These are phyloP conservation scores for Gracilinanus agilis DNA, from an alignment of 2,113 vertebrate species.

Conservation along the genomic window DNA sequence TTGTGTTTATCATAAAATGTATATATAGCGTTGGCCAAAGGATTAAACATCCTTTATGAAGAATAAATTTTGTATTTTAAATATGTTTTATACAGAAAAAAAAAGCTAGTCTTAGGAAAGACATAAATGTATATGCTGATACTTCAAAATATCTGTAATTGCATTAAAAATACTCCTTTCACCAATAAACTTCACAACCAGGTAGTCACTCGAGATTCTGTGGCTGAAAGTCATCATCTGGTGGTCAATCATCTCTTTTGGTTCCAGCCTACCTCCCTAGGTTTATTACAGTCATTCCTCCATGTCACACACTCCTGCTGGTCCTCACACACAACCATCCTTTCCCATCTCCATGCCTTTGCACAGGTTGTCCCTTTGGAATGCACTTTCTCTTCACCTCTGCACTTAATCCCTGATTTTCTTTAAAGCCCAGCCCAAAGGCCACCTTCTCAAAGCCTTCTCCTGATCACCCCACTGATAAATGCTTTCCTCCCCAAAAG, in stretches of 20 bases:
- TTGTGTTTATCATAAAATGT: conserved; percentile 27
- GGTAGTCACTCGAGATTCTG: background rate
- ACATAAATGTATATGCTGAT: background rate
- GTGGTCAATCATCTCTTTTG: background rate
- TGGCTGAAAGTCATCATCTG: background rate
- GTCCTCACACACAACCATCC: background rate
- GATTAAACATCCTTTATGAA: background rate
- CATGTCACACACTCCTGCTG: background rate
- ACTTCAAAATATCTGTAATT: background rate
- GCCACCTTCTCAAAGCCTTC: background rate
- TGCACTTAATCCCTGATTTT: background rate
- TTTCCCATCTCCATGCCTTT: background rate
- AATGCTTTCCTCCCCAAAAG: background rate
- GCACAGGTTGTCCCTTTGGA: background rate
- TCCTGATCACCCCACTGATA: background rate
- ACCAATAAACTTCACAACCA: background rate
- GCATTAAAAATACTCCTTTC: background rate
- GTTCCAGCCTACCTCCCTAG: background rate
- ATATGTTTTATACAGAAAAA: conserved; percentile 9
- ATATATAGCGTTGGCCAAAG: background rate
- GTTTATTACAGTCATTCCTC: background rate
- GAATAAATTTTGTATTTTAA: conserved; percentile 13
- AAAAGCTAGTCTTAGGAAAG: background rate
- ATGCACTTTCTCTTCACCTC: background rate
- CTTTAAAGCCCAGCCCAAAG: background rate